Evolutionary conservation across 2,113 vertebrate species (phyloP), one percentile per base, ranked within the genome.

Genomic region (Phalacrocorax aristotelis): DNA sequence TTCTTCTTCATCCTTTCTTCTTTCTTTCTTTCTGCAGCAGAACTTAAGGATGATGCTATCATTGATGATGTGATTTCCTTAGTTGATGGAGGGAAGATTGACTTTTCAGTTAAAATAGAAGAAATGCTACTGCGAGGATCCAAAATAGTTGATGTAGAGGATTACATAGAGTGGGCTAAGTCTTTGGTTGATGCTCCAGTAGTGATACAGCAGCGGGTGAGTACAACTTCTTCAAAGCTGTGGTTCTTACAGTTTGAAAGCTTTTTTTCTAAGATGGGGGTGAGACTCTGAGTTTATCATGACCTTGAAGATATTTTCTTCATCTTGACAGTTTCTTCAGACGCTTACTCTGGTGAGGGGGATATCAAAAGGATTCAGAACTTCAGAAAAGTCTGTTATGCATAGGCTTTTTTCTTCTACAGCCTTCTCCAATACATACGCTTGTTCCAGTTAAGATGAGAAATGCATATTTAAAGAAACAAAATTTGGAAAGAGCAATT

Each of bases 31-130:
- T 70, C 81, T 91, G 83, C 68, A 97, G 97, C 32, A 40, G 80
- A 95, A 25, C 0, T 26, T 7, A 60, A 9, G 2, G 25, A 32
- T 6, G 66, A 75, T 2, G 48, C 66, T 46, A 1, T 99, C 57
- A 98, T 99, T 88, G 98, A 99, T 27, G 97, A 98, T 49, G 97
- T 99, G 11, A 84, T 99, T 91, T 98, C 98, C 14, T 83, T 98
- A 34, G 98, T 99, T 71, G 98, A 96, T 68, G 99, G 99, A 91
- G 99, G 99, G 6, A 98, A 94, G 38, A 52, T 97, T 21, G 80
- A 90, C 23, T 95, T 97, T 38, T 98, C 98, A 48, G 77, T 91
- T 25, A 54, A 95, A n/a, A 98, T 99, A 97, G 98, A 98, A 89
- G 99, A 98, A 95, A 97, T 98, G 44, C 96, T 98, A 72, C 61